Percentiles rank a stretch among this genome's conserved stretches.
These are phyloP conservation scores for Neolamprologus devosi DNA, from an alignment of 2,113 vertebrate genomes.

Conservation along the genomic window DNA sequence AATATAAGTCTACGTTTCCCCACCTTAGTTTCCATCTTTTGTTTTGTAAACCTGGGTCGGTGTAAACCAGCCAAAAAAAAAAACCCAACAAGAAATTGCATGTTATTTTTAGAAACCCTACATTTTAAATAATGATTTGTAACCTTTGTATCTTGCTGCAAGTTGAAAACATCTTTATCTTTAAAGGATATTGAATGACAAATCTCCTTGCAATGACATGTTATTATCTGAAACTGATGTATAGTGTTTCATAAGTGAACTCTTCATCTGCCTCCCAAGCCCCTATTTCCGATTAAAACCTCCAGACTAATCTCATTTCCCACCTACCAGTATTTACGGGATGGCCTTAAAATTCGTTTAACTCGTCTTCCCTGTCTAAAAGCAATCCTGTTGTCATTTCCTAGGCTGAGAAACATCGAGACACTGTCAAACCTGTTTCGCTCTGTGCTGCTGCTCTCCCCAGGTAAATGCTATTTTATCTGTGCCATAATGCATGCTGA, in stretches of 20 bases:
- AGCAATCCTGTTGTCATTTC: constrained; percentile 17
- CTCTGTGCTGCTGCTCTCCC: constrained; percentile 79
- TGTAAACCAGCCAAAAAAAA: not conserved
- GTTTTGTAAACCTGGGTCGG: not conserved
- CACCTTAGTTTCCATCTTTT: not conserved
- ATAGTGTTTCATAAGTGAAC: constrained; percentile 19
- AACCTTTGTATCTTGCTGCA: not conserved
- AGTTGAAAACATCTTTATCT: not conserved
- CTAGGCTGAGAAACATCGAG: constrained; percentile 84
- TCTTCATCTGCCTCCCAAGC: not conserved
- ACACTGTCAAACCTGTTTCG: constrained; percentile 84
- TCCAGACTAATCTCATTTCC: constrained; percentile 39
- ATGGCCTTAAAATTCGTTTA: constrained; percentile 11
- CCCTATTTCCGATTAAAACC: constrained; percentile 32
- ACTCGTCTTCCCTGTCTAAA: constrained; percentile 2
- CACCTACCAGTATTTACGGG: not conserved
- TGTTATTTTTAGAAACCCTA: not conserved
- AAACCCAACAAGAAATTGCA: fast-evolving
- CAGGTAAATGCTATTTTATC: constrained; percentile 62
- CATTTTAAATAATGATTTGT: not conserved
- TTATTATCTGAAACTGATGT: not conserved
- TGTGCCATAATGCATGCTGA: constrained; percentile 58
- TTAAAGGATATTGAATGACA: not conserved
- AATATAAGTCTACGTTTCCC: not conserved
- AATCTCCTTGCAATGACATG: not conserved